Evolutionary conservation across 2,113 vertebrate species (phyloP), one percentile per base, ranked within the genome.

Genomic region (Phrynocephalus versicolor): DNA sequence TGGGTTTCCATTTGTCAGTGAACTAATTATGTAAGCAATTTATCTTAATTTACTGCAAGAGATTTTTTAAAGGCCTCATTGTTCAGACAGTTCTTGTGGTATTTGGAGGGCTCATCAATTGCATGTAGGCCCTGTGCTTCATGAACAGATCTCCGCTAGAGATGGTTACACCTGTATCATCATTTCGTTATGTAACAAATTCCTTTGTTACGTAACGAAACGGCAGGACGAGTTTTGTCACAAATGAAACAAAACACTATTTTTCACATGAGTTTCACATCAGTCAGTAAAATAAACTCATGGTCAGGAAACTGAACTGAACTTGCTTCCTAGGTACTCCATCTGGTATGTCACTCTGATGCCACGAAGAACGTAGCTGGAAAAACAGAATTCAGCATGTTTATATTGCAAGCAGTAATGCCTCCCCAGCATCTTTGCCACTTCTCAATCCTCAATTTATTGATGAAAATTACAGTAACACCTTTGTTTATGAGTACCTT

Each of bases 11-110:
- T 84, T 83, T 76, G 86, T 87, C 70, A 89, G 71, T 93, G 88
- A 91, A 88, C 87, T 75, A 83, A 90, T 88, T 94, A 92, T 92
- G 91, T 92, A 92, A 85, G 37, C 91, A 90, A 88, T 93, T 88
- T 90, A 80, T 65, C 89, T 92, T 94, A 90, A 94, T 94, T 93
- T 94, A 57, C 87, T 88, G 89, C 69, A 84, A 85, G 80, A 85
- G 83, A 83, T 76, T 86, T 70, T 71, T 84, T 51, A 51, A 83
- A 84, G 62, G 64, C 45, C 76, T 91, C 84, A 87, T 69, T 83
- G 84, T 82, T 37, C 57, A 18, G 85, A 60, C 37, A 82, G 51
- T 51, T 51, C 45, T 6, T 51, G 45, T 10, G 10, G 45, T 51
- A 51, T 51, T 6, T 51, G 45, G 45, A 51, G 45, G 45, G 45